Base-by-base conservation (phyloP, 2,888 invertebrate genomes). In the Rhagophthalmus giganteus region DNA sequence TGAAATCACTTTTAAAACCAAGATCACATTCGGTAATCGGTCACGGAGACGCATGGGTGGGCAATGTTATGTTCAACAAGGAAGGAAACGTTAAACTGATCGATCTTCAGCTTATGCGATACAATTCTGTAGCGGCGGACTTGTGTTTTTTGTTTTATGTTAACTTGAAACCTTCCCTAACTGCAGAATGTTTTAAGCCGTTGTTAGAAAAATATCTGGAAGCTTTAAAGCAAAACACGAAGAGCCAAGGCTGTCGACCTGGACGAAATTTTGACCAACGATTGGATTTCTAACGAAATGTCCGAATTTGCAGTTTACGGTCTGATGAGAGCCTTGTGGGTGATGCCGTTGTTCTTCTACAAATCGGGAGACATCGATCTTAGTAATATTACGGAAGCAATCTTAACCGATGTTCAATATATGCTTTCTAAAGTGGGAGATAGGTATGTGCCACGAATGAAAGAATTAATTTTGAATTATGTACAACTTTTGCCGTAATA, bases 41-140 rank as follows among this genome's bases (percentile, higher is more conserved):
- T 28, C 63, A 63, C 26, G 63, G 63, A 7, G 60, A 59, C 51
- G 45, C 56, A 12, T 63, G 63, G 63, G 32, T 50, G 3, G 61
- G 60, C 20, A 63, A 63, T 45, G 52, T 60, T 31, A 31, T 61
- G n/a, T 54, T 60, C 20, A 54, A 49, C 26, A 40, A 44, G n/a
- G 37, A 54, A 5, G 14, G 40, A 10, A 45, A 54, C 28, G 26
- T 55, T 1, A 54, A 40, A 12, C 27, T 63, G 5, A 41, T 63
- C 5, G 63, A 63, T 57, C 44, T 57, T 9, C 63, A 63, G 44
- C 37, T 60, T 14, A 57, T 63, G 55, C 26, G 57, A 10, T 60
- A 42, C 20, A 55, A 55, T 5, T 61, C 63, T 2, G 54, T 58
- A 11, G 63, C 61, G 13, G 34, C 47, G 6, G 63, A 63, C 48